phyloP scores from a whole-genome alignment of 2,888 invertebrate genomes.

The Cerastis rubricosa region DNA sequence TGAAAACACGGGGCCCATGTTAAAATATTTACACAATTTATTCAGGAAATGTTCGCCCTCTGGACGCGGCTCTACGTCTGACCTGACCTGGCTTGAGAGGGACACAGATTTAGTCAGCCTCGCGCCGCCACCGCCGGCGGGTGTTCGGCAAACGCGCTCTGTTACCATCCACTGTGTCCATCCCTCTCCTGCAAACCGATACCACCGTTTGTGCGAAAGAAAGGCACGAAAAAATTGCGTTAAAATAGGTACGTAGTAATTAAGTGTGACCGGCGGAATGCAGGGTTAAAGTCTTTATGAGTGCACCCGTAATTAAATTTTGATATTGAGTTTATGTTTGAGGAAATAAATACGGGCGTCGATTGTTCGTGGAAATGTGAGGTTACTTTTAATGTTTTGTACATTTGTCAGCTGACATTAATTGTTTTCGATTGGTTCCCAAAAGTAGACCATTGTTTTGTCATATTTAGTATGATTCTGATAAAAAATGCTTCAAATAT shows the following conservation, averaged over 20 bases:
- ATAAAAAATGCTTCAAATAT: neutral
- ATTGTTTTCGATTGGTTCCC: constrained; percentile 45
- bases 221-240: constrained; percentile 66
- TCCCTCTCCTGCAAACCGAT: constrained; percentile 77
- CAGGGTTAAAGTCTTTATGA: constrained; percentile 72
- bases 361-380: constrained; percentile 54
- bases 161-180: constrained; percentile 70
- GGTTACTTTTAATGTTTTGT: constrained; percentile 66
- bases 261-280: constrained; percentile 73
- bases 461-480: neutral
- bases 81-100: constrained; percentile 88
- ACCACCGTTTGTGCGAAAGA: constrained; percentile 78
- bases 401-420: constrained; percentile 61
- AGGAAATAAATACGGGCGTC: constrained; percentile 29
- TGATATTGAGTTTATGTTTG: constrained; percentile 40
- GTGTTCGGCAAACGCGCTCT: constrained; percentile 72
- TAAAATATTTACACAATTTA: constrained; percentile 78
- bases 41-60: constrained; percentile 68
- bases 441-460: constrained; percentile 12
- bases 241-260: constrained; percentile 70
- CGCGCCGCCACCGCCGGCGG: constrained; percentile 85
- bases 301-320: constrained; percentile 68
- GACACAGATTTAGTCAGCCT: constrained; percentile 89
- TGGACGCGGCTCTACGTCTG: constrained; percentile 79
- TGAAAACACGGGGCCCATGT: constrained; percentile 68